Percentiles rank a stretch among this genome's conserved stretches.
phyloP scores from a whole-genome alignment of 2,113 vertebrate species.

The Thalassoma bifasciatum region DNA sequence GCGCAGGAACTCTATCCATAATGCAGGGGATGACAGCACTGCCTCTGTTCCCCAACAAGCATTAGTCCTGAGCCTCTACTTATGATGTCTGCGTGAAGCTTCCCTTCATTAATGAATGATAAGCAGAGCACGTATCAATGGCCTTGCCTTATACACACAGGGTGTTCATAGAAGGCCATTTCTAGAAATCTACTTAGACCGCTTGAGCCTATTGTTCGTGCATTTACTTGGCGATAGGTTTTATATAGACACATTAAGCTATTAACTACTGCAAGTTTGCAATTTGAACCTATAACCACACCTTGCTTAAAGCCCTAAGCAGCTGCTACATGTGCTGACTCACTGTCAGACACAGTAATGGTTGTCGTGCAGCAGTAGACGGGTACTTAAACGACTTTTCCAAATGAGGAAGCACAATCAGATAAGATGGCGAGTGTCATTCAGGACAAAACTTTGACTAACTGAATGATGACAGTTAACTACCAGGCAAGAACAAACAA shows the following conservation, averaged over 20 bases:
- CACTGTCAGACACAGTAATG: slow-evolving; percentile 52
- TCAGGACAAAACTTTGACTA: slow-evolving; percentile 13
- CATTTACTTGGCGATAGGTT: not conserved
- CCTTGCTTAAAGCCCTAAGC: slow-evolving; percentile 49
- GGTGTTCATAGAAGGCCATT: slow-evolving; percentile 28
- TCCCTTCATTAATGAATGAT: slow-evolving; percentile 71
- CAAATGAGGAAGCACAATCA: slow-evolving; percentile 62
- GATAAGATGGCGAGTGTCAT: slow-evolving; percentile 33
- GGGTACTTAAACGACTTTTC: slow-evolving; percentile 65
- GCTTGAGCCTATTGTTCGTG: not conserved
- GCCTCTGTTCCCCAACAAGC: slow-evolving; percentile 63
- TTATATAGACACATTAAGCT: slow-evolving; percentile 12
- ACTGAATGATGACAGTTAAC: slow-evolving; percentile 17
- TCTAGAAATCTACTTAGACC: slow-evolving; percentile 31
- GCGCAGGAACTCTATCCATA: slow-evolving; percentile 76
- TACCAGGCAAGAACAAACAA: slow-evolving; percentile 7
- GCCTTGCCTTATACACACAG: slow-evolving; percentile 9
- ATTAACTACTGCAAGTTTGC: slow-evolving; percentile 51
- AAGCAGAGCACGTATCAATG: slow-evolving; percentile 39
- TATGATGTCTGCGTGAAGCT: slow-evolving; percentile 58
- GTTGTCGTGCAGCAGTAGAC: slow-evolving; percentile 49
- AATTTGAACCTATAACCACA: slow-evolving; percentile 50
- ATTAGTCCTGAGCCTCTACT: slow-evolving; percentile 59
- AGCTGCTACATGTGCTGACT: slow-evolving; percentile 55
- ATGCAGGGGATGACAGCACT: slow-evolving; percentile 77